These are phyloP conservation scores for Allacma fusca DNA, from an alignment of 2,888 invertebrate genomes.

Conservation along the genomic window DNA sequence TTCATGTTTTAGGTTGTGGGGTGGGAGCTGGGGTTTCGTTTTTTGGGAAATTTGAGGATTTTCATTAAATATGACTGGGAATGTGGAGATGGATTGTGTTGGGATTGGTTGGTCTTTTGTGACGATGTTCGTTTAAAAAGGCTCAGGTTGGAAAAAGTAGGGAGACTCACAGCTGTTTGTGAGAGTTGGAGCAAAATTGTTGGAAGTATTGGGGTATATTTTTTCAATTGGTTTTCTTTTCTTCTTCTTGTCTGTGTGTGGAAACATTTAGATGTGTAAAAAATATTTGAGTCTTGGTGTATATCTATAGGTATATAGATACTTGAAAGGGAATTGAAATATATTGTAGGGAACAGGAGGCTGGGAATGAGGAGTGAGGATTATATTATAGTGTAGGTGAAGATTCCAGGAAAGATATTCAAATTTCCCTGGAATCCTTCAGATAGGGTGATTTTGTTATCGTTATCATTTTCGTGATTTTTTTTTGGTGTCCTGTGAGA, in stretches of 20 bases:
- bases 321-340: too few relatives aligned
- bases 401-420: constrained; percentile 1
- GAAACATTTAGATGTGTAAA: too few relatives aligned
- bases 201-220: too few relatives aligned
- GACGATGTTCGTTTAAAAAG: too few relatives aligned
- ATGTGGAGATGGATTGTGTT: too few relatives aligned
- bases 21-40: too few relatives aligned
- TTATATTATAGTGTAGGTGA: not conserved
- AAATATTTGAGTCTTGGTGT: not conserved
- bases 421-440: not conserved
- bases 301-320: not conserved
- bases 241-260: not conserved
- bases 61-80: too few relatives aligned
- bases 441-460: not conserved
- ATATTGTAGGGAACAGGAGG: too few relatives aligned
- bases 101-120: too few relatives aligned
- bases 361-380: not conserved
- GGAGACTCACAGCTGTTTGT: not conserved
- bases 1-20: too few relatives aligned
- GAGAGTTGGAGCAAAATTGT: not conserved
- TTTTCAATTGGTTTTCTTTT: not conserved
- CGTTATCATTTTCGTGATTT: not conserved
- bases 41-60: too few relatives aligned
- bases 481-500: not conserved
- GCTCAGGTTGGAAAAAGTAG: not conserved